phyloP scores from a whole-genome alignment of 2,888 invertebrate genomes.

The Dioctria linearis region DNA sequence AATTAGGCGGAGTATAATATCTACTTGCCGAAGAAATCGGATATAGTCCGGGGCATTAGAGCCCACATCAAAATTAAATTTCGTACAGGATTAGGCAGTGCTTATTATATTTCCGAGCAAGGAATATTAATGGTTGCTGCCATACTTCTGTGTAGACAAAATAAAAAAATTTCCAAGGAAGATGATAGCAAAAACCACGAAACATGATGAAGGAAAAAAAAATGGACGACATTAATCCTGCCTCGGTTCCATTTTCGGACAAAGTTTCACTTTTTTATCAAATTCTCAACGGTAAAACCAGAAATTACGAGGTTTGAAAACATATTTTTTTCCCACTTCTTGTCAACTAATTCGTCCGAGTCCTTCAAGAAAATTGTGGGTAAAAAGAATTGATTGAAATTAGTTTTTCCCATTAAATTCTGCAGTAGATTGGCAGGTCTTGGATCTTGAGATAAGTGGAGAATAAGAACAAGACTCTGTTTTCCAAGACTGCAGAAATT shows the following conservation, averaged over 20 bases:
- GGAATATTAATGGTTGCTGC: slow-evolving; percentile 26
- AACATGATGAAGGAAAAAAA: slow-evolving; percentile 2
- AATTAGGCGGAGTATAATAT: background rate
- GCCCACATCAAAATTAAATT: slow-evolving; percentile 16
- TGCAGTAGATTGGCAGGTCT: no score
- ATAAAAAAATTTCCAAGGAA: background rate
- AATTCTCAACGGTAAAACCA: background rate
- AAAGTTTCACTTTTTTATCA: slow-evolving; percentile 9
- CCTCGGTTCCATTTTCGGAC: slow-evolving; percentile 19
- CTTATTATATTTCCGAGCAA: slow-evolving; percentile 26
- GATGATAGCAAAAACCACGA: background rate
- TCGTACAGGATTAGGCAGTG: slow-evolving; percentile 12
- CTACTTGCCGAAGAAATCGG: background rate
- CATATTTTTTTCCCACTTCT: no score
- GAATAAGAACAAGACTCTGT: no score
- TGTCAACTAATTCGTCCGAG: no score
- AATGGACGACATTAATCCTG: slow-evolving; percentile 28
- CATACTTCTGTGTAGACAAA: background rate
- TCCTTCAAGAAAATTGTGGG: no score
- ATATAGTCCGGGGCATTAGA: background rate
- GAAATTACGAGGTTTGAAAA: background rate
- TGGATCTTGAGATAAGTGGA: no score
- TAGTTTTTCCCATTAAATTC: no score
- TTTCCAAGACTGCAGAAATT: no score
- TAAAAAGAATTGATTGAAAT: no score